phyloP scores from a whole-genome alignment of 2,888 invertebrate genomes.

The Pyrocoelia pectoralis region DNA sequence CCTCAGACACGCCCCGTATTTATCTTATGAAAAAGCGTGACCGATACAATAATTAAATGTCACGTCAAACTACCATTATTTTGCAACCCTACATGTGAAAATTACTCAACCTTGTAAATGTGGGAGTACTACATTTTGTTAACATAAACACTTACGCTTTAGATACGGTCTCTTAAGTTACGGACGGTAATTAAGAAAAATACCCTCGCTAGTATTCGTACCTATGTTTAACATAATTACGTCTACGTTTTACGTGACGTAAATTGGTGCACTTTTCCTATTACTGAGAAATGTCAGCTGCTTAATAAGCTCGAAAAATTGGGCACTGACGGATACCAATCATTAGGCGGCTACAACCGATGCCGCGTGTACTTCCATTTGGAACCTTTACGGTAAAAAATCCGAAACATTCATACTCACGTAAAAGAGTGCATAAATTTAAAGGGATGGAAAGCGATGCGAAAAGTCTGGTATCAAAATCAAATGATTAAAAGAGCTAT shows the following conservation, averaged over 20 bases:
- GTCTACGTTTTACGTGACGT: background rate
- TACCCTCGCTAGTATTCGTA: background rate
- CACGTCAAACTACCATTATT: conserved; percentile 31
- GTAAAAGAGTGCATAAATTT: too few relatives aligned
- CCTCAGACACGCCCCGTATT: conserved; percentile 20
- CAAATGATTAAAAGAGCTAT: too few relatives aligned
- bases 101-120: background rate
- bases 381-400: background rate
- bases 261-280: background rate
- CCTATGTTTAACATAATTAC: conserved; percentile 5
- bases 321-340: conserved; percentile 51
- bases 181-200: background rate
- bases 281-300: background rate
- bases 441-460: too few relatives aligned
- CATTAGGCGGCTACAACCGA: conserved; percentile 35
- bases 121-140: background rate
- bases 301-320: conserved; percentile 8
- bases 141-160: background rate
- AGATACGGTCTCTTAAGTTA: background rate
- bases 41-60: conserved; percentile 38
- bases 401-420: too few relatives aligned
- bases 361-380: too few relatives aligned
- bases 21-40: conserved; percentile 33
- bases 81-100: conserved; percentile 1
- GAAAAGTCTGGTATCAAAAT: too few relatives aligned